Evolutionary conservation across 2,113 vertebrate species (phyloP).

Genomic region (Thalassarche chlororhynchos): DNA sequence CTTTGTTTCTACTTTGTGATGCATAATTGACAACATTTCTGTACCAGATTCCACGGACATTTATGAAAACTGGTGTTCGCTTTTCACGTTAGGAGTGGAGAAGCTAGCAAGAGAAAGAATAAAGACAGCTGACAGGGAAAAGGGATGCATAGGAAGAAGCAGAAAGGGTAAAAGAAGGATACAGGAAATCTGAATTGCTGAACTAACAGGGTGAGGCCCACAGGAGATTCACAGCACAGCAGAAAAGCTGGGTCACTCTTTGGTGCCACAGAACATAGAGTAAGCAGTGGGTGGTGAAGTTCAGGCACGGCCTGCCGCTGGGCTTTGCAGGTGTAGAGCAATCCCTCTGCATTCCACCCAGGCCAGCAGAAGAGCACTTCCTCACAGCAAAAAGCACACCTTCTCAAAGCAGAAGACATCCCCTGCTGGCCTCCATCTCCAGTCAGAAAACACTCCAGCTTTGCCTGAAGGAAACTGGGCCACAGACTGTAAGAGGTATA

Average conservation of each 20-base stretch:
- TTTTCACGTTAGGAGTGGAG: background rate
- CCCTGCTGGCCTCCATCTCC: background rate
- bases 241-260: background rate
- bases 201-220: background rate
- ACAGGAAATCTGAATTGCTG: background rate
- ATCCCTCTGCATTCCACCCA: background rate
- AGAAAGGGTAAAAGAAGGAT: background rate
- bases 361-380: background rate
- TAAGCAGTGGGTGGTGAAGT: background rate
- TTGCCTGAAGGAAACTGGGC: background rate
- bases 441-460: background rate
- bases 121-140: background rate
- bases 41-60: background rate
- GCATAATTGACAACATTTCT: background rate
- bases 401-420: background rate
- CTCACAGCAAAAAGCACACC: background rate
- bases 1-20: background rate
- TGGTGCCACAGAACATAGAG: background rate
- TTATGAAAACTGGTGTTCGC: background rate
- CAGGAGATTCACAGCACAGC: background rate
- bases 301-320: rapidly evolving
- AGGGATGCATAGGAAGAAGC: background rate
- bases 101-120: background rate
- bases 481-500: background rate
- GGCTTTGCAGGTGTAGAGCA: background rate